phyloP scores from a whole-genome alignment of 2,113 vertebrate species.

The Notechis scutatus region DNA sequence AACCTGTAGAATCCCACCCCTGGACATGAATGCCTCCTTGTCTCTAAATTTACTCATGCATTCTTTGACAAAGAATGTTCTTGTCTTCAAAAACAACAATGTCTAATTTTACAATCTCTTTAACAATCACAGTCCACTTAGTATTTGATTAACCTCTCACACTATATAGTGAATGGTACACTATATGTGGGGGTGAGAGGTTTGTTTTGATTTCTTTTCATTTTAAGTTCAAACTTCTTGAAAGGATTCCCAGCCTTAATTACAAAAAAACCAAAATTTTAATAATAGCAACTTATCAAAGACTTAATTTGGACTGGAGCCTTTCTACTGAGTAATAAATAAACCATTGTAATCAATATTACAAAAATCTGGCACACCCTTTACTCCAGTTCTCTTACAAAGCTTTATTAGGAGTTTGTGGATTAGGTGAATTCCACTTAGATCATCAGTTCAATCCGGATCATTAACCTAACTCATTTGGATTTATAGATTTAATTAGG shows the following conservation, averaged over 20 bases:
- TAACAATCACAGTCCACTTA: background rate
- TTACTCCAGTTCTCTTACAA: slow-evolving; percentile 26
- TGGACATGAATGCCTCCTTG: background rate
- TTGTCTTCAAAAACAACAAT: background rate
- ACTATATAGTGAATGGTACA: background rate
- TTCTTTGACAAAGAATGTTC: background rate
- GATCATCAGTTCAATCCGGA: background rate
- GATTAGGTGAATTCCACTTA: background rate
- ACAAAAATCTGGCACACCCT: slow-evolving; percentile 35
- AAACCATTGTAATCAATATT: background rate
- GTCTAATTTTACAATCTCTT: slow-evolving; percentile 17
- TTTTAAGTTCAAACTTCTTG: background rate
- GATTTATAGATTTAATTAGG: background rate
- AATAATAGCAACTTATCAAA: slow-evolving; percentile 55
- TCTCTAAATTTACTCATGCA: background rate
- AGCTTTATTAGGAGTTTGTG: background rate
- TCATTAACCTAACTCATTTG: background rate
- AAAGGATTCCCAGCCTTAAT: slow-evolving; percentile 17
- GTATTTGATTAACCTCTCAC: slow-evolving; percentile 9
- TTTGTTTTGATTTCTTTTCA: slow-evolving; percentile 20
- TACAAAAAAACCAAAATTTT: slow-evolving; percentile 37
- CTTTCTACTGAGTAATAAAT: background rate
- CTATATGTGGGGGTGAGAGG: background rate
- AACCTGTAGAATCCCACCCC: too few species aligned
- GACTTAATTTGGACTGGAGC: slow-evolving; percentile 54